Evolutionary conservation across 2,797 vertebrate species (phyloP).

Genomic region (Buphagus erythrorhynchus): DNA sequence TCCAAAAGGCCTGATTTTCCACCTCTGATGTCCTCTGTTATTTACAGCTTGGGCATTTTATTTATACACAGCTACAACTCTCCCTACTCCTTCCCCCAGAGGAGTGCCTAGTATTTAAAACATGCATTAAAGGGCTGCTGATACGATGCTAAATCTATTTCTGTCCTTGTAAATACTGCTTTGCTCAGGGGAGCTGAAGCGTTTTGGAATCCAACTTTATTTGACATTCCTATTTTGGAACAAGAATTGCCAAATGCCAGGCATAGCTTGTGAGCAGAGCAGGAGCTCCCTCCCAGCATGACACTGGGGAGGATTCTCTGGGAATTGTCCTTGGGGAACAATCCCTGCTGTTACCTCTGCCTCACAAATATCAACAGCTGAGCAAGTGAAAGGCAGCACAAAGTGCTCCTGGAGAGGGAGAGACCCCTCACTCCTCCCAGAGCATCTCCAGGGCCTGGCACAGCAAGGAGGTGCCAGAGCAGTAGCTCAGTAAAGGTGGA

Average conservation of each 20-base stretch:
- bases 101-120: constrained; percentile 38
- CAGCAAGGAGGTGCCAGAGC: neutral
- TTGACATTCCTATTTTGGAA: constrained; percentile 40
- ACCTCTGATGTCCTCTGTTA: neutral
- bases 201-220: constrained; percentile 31
- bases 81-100: neutral
- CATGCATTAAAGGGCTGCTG: neutral
- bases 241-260: constrained; percentile 26
- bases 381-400: neutral
- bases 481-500: neutral
- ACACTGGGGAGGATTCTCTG: neutral
- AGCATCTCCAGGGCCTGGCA: neutral
- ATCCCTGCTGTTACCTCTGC: neutral
- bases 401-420: neutral
- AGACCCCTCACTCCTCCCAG: neutral
- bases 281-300: neutral
- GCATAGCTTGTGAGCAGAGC: neutral
- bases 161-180: constrained; percentile 17
- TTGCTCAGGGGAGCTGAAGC: neutral
- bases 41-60: constrained; percentile 1
- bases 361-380: neutral
- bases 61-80: neutral
- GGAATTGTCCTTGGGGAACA: neutral
- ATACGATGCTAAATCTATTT: constrained; percentile 8
- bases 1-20: neutral